Base-by-base conservation (phyloP, 2,888 invertebrate genomes). In the Pediacus dermestoides region DNA sequence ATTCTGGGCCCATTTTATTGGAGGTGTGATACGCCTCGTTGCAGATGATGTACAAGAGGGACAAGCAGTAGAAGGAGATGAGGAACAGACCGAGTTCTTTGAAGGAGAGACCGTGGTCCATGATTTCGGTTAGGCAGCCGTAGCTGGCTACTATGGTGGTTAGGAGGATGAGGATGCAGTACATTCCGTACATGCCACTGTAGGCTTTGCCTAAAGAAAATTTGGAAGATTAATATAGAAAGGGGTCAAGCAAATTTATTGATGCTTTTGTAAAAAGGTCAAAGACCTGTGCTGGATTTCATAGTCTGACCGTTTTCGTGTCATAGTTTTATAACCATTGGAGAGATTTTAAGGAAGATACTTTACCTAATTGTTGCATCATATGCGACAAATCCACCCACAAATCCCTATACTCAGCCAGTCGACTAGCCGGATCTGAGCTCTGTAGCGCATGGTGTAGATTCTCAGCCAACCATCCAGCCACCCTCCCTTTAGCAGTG, bases 281-380 rank as follows among this genome's bases (percentile, higher is more conserved):
- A n/a, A n/a, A n/a, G n/a, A n/a, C n/a, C n/a, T n/a, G n/a, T n/a
- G n/a, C n/a, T n/a, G n/a, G n/a, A n/a, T n/a, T n/a, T n/a, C n/a
- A n/a, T n/a, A n/a, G n/a, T n/a, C n/a, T n/a, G n/a, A n/a, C n/a
- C n/a, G n/a, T n/a, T n/a, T n/a, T n/a, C n/a, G n/a, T n/a, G n/a
- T n/a, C n/a, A n/a, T n/a, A n/a, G n/a, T n/a, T n/a, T n/a, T n/a
- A n/a, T n/a, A n/a, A n/a, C n/a, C n/a, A n/a, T n/a, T n/a, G n/a
- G n/a, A n/a, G n/a, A n/a, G n/a, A n/a, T n/a, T n/a, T n/a, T n/a
- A n/a, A n/a, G n/a, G n/a, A n/a, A n/a, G n/a, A n/a, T n/a, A n/a
- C n/a, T n/a, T 80, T 68, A 71, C 82, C 84, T 42, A 84, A 66
- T 60, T 85, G 84, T 60, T 85, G 84, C 84, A 84, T 84, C 81